Conservation (phyloP, 1,140 invertebrate species). For the Brachionus rotundiformis region DNA sequence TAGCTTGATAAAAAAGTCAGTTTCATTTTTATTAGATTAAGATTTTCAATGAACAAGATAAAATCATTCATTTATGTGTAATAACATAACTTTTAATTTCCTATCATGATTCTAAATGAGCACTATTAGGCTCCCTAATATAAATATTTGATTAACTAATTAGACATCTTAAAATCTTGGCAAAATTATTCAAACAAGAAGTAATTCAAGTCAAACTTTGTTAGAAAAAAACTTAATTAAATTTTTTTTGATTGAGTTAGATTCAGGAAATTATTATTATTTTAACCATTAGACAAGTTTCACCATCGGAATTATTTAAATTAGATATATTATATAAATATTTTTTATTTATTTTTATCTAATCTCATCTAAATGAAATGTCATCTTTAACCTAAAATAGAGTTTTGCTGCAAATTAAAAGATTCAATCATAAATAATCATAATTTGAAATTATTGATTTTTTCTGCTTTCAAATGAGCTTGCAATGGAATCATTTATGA, state of each 20-base stretch:
- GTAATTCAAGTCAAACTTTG: too few relatives aligned
- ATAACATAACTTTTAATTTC: neutral
- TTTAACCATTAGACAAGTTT: neutral
- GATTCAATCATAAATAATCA: neutral
- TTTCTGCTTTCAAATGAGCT: constrained; percentile 9
- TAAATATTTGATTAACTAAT: constrained; percentile 11
- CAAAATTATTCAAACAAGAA: too few relatives aligned
- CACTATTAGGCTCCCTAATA: neutral
- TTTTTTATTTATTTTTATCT: neutral
- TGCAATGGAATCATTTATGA: constrained; percentile 10
- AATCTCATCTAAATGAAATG: neutral
- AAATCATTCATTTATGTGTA: neutral
- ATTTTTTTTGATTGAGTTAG: neutral
- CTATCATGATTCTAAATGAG: neutral
- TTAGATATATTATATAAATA: neutral
- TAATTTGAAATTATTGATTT: constrained; percentile 41
- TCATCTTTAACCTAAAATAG: neutral
- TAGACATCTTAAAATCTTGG: neutral
- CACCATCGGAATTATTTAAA: neutral
- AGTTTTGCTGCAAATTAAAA: neutral
- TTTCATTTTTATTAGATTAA: neutral
- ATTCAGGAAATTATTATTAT: neutral
- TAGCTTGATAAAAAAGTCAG: neutral
- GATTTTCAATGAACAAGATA: neutral
- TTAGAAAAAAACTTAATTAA: too few relatives aligned